Evolutionary conservation across 1,140 invertebrate genomes (phyloP).

Genomic region (Lethrus apterus): DNA sequence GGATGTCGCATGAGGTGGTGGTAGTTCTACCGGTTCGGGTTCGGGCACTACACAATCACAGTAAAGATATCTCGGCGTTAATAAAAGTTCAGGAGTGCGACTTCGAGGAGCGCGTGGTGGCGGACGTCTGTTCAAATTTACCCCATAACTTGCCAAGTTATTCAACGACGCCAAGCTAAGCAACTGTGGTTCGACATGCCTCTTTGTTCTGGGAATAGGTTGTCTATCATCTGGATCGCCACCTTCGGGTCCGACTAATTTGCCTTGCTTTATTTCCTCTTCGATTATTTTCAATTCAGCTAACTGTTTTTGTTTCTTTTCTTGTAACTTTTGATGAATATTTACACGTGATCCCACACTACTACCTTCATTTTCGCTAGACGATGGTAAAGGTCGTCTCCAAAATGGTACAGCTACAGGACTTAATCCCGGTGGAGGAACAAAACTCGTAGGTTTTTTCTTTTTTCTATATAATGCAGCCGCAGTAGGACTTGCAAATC

Average conservation of each 20-base stretch:
- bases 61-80: conserved; percentile 63
- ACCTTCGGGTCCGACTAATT: conserved; percentile 38
- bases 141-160: conserved; percentile 38
- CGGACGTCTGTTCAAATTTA: conserved; percentile 37
- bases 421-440: conserved; percentile 61
- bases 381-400: conserved; percentile 62
- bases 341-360: conserved; percentile 70
- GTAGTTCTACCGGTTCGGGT: conserved; percentile 27
- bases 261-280: conserved; percentile 74
- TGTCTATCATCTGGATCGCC: conserved; percentile 46
- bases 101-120: conserved; percentile 43
- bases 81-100: conserved; percentile 67
- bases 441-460: conserved; percentile 81
- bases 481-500: conserved; percentile 62
- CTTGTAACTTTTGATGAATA: conserved; percentile 79
- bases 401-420: conserved; percentile 64
- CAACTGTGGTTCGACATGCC: conserved; percentile 45
- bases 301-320: conserved; percentile 82
- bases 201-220: conserved; percentile 51
- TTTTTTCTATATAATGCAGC: conserved; percentile 64
- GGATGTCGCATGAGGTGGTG: conserved; percentile 44
- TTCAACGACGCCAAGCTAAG: conserved; percentile 39
- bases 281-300: conserved; percentile 73
- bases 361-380: conserved; percentile 62
- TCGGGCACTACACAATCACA: conserved; percentile 34